Evolutionary conservation across 2,113 vertebrate species (phyloP).

Genomic region (Daphoenositta chrysoptera): DNA sequence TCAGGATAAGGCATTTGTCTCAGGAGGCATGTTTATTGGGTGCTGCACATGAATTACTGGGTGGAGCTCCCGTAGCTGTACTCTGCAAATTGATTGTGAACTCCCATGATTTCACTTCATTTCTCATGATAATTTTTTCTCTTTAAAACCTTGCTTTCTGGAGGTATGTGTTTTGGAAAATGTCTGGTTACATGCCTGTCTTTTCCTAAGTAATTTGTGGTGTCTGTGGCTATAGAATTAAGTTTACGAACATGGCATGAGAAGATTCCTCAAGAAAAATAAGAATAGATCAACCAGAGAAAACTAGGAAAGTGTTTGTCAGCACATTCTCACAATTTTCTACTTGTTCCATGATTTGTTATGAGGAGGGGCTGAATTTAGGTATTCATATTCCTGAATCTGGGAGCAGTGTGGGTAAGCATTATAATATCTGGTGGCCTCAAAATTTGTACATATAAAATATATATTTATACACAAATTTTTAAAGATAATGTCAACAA

Average conservation of each 20-base stretch:
- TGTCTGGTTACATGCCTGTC: not conserved
- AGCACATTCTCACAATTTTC: not conserved
- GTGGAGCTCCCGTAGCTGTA: not conserved
- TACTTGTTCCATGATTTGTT: accelerated
- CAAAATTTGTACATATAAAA: not conserved
- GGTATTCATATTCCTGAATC: not conserved
- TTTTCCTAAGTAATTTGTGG: not conserved
- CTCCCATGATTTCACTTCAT: not conserved
- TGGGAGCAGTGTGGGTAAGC: not conserved
- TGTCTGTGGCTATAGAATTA: not conserved
- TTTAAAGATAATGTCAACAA: not conserved
- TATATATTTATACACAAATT: not conserved
- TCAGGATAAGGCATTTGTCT: not conserved
- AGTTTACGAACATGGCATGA: not conserved
- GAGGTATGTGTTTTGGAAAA: not conserved
- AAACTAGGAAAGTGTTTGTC: not conserved
- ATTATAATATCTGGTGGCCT: not conserved
- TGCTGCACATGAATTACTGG: not conserved
- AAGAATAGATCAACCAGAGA: not conserved
- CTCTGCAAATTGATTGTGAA: not conserved
- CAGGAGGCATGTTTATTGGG: slow-evolving; percentile 9
- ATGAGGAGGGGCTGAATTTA: not conserved
- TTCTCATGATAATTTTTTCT: not conserved
- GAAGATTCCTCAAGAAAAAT: not conserved
- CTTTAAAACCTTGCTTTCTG: not conserved